A percentile compares a stretch with the other conserved stretches of the same genome.
Evolutionary conservation across 2,797 vertebrate genomes (phyloP).

Genomic region (Platalea minor): DNA sequence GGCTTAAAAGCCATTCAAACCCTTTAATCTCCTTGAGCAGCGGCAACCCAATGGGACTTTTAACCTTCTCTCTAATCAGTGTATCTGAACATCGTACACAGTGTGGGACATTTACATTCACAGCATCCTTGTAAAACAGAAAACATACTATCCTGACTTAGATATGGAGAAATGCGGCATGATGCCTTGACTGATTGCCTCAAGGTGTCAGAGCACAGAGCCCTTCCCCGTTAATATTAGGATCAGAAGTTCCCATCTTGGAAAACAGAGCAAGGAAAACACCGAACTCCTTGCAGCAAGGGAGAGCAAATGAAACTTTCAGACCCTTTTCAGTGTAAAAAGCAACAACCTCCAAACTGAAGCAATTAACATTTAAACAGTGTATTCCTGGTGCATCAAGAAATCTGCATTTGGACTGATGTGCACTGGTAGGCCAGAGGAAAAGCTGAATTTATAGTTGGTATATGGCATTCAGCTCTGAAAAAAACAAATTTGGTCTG

Average conservation of each 20-base stretch:
- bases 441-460: not conserved
- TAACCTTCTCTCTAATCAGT: not conserved
- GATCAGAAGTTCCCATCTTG: not conserved
- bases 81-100: not conserved
- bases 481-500: not conserved
- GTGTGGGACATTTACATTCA: not conserved
- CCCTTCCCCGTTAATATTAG: not conserved
- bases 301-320: not conserved
- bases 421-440: not conserved
- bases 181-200: not conserved
- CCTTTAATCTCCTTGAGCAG: not conserved
- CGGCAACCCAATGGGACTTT: not conserved
- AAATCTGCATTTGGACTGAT: not conserved
- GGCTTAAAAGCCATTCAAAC: not conserved
- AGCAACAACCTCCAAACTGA: not conserved
- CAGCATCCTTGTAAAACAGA: not conserved
- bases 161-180: not conserved
- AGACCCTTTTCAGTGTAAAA: not conserved
- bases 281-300: not conserved
- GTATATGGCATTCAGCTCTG: not conserved
- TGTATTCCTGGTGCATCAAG: not conserved
- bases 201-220: rapidly evolving
- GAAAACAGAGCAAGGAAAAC: not conserved
- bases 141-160: not conserved
- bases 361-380: not conserved